phyloP scores from a whole-genome alignment of 2,797 vertebrate species.

The Siniperca obscura region DNA sequence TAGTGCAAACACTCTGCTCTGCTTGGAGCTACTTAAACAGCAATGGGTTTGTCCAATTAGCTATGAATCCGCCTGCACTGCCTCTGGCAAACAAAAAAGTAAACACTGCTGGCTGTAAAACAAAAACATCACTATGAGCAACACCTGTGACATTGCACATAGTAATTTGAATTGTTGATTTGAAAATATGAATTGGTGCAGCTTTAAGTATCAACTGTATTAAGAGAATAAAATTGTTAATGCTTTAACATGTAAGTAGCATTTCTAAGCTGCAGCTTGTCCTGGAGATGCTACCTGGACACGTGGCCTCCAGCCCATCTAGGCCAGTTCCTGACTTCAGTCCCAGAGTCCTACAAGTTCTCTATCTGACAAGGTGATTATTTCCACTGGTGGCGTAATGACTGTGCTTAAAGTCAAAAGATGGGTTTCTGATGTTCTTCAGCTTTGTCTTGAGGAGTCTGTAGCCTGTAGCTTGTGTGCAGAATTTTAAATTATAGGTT shows the following conservation, averaged over 20 bases:
- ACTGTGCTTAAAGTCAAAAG: background rate
- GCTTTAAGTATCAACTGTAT: background rate
- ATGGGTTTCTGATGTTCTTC: background rate
- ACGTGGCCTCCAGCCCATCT: too few species aligned
- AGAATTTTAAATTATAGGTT: background rate
- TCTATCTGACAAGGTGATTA: too few species aligned
- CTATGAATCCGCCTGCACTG: background rate
- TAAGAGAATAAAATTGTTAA: background rate
- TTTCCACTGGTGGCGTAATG: background rate
- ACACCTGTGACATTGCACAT: too few species aligned
- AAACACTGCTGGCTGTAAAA: too few species aligned
- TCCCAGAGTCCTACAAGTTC: too few species aligned
- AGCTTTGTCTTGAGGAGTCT: background rate
- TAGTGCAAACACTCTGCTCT: background rate
- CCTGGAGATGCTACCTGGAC: too few species aligned
- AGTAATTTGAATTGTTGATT: too few species aligned
- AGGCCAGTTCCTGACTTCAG: too few species aligned
- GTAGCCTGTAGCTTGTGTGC: background rate
- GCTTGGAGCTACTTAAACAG: slow-evolving; percentile 2
- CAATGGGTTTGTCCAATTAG: slow-evolving; percentile 16
- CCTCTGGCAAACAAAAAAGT: background rate
- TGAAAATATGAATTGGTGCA: too few species aligned
- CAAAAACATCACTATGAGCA: too few species aligned
- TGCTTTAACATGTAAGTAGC: background rate
- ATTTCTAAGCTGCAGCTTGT: too few species aligned